phyloP scores from a whole-genome alignment of 2,797 vertebrate species.

The Spheniscus humboldti region DNA sequence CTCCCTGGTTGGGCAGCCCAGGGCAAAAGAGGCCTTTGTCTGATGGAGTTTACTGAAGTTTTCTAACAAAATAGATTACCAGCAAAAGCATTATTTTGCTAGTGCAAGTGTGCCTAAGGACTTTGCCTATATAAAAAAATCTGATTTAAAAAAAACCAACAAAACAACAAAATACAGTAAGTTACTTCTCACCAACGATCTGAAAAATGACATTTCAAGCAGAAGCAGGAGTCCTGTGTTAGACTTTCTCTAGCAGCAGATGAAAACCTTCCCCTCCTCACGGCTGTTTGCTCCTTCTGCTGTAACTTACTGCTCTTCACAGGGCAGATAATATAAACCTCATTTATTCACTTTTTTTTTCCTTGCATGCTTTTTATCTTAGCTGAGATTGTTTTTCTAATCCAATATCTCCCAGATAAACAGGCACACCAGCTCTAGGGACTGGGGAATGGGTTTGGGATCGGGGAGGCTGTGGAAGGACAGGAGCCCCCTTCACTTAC shows the following conservation, averaged over 20 bases:
- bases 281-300: neutral
- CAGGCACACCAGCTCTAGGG: neutral
- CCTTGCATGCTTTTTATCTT: neutral
- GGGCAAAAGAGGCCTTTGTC: neutral
- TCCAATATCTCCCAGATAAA: neutral
- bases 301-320: neutral
- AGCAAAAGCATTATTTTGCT: neutral
- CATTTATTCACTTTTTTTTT: neutral
- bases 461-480: neutral
- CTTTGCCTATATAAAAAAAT: neutral
- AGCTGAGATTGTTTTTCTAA: neutral
- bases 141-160: neutral
- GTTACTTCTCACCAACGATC: neutral
- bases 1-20: conserved; percentile 1
- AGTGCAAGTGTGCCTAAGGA: neutral
- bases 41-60: neutral
- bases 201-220: neutral
- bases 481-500: neutral
- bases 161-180: neutral
- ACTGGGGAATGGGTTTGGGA: neutral
- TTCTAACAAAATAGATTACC: neutral
- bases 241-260: neutral
- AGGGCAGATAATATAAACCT: neutral
- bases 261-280: neutral
- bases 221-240: neutral